Evolutionary conservation across 2,888 invertebrate genomes (phyloP).

Genomic region (Chrysodeixis includens): DNA sequence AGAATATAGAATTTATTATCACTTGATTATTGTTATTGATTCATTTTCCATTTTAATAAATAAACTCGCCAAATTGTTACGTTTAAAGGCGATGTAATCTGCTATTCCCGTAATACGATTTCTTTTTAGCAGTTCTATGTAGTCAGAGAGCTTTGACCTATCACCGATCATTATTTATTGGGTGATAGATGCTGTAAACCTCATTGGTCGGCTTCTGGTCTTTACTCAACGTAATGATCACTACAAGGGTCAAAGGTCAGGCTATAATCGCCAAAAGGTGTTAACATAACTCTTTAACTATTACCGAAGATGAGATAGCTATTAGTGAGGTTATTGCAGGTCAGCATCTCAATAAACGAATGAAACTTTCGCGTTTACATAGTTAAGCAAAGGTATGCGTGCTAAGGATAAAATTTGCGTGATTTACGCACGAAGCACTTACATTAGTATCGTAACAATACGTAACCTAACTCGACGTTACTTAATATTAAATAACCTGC

Average conservation of each 20-base stretch:
- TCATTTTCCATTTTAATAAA: background rate
- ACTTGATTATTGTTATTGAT: no score
- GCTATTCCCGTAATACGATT: no score
- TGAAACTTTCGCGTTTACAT: background rate
- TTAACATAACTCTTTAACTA: background rate
- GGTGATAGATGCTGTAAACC: background rate
- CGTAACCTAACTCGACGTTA: constrained; percentile 22
- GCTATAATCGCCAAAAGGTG: background rate
- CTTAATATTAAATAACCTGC: constrained; percentile 18
- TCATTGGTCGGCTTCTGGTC: background rate
- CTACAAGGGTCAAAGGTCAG: background rate
- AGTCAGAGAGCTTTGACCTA: no score
- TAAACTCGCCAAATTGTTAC: no score
- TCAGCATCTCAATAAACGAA: background rate
- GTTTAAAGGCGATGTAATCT: no score
- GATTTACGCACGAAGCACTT: constrained; percentile 21
- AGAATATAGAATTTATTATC: background rate
- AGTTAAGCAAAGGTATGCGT: background rate
- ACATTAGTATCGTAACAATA: constrained; percentile 19
- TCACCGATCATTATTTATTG: no score
- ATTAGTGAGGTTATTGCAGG: background rate
- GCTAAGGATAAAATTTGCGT: constrained; percentile 18
- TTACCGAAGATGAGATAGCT: background rate
- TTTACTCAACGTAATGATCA: background rate
- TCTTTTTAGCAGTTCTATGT: no score